Evolutionary conservation across 2,113 vertebrate genomes (phyloP), one percentile per base, ranked within the genome.

Genomic region (Scopus umbretta): DNA sequence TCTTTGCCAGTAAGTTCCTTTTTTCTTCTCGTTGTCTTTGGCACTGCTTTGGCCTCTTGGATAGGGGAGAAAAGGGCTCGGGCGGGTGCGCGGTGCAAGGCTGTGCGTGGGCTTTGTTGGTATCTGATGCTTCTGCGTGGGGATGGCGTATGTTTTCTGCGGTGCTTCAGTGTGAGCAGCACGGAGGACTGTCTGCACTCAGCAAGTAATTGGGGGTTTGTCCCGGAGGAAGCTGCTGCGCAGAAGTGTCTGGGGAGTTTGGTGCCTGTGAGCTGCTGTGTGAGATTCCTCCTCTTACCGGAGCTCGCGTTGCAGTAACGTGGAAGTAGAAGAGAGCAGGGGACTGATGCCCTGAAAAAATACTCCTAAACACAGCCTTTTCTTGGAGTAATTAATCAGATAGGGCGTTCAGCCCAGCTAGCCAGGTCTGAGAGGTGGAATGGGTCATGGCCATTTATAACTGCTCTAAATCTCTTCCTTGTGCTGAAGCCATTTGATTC

Each of bases 31-130:
- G 0, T 32, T 14, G 14, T 21, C n/a, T 55, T 22, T 36, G 36
- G n/a, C 4, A 2, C 13, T 47, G 84, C 72, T 65, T 47, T 29
- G 36, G 52, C 52, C 36, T 63, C 22, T 45, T 30, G 34, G 3
- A 0, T 7, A n/a, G 61, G 40, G 30, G 32, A 76, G 70, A 26
- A 52, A 8, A 43, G 55, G 34, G 45, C 38, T 59, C 2, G 1
- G 9, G 52, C 10, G 16, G 45, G 32, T 2, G 11, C 16, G 16
- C 10, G 59, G 55, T 16, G n/a, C 0, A 4, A 49, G 49, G 59
- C 79, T 67, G 62, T 1, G 32, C 0, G 0, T 0, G 6, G 36
- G n/a, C 55, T 79, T 29, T 3, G 0, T 67, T 67, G 0, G 0
- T 32, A 2, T 8, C 15, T 3, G 16, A 0, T 45, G 53, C 22